Conservation (phyloP, 2,797 vertebrate genomes). For the Xiphophorus birchmanni region DNA sequence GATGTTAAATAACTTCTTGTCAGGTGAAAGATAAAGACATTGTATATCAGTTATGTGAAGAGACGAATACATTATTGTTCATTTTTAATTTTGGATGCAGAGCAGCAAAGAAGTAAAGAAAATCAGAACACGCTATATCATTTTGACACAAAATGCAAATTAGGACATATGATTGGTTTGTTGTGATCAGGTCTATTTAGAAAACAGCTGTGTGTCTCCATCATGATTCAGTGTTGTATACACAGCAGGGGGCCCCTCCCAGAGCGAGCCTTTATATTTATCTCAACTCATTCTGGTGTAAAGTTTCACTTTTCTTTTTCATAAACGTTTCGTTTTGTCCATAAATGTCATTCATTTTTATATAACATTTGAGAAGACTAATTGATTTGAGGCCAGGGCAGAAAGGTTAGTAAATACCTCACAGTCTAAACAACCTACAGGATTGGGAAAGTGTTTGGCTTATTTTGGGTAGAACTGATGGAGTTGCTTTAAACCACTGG, state of each 20-base stretch:
- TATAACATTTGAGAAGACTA: neutral
- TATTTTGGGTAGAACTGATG: neutral
- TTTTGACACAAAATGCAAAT: neutral
- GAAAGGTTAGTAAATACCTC: neutral
- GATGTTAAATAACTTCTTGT: neutral
- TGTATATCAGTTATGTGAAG: neutral
- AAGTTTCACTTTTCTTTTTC: neutral
- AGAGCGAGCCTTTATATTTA: slow-evolving; percentile 32
- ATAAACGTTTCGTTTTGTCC: neutral
- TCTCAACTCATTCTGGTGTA: slow-evolving; percentile 2
- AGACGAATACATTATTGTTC: neutral
- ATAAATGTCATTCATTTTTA: no score
- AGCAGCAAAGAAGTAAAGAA: neutral
- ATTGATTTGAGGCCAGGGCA: neutral
- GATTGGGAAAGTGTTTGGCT: neutral
- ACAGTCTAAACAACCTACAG: neutral
- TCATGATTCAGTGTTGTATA: slow-evolving; percentile 48
- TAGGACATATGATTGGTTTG: neutral
- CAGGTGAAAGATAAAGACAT: neutral
- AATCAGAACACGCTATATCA: neutral
- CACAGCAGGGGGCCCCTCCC: slow-evolving; percentile 30
- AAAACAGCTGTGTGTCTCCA: slow-evolving; percentile 18
- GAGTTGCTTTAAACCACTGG: neutral
- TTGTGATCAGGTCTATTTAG: slow-evolving; percentile 33
- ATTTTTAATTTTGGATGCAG: neutral